These are phyloP conservation scores for Oligia fasciuncula DNA, from an alignment of 2,888 invertebrate genomes.

Conservation along the genomic window DNA sequence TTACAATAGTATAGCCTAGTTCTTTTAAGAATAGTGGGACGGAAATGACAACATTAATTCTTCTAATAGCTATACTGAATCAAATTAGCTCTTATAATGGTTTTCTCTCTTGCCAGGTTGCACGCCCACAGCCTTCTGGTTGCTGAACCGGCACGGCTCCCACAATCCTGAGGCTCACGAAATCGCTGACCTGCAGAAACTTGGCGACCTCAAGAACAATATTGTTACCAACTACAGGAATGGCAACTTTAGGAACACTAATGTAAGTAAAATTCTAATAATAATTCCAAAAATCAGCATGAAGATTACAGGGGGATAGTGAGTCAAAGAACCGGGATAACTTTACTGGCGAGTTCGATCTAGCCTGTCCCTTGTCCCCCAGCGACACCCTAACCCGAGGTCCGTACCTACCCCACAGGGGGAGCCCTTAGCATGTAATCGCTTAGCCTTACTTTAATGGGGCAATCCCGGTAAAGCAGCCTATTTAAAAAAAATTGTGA, in stretches of 20 bases:
- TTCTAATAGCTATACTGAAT: background rate
- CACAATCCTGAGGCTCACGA: conserved; percentile 90
- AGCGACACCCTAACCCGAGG: no score
- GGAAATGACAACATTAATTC: conserved; percentile 5
- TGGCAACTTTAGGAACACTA: conserved; percentile 81
- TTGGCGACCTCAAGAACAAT: conserved; percentile 90
- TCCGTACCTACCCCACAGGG: no score
- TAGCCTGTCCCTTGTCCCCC: no score
- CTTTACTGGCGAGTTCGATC: no score
- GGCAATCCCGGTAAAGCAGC: no score
- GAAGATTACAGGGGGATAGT: background rate
- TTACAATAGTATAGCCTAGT: background rate
- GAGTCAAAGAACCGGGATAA: background rate
- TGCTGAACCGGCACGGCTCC: conserved; percentile 92
- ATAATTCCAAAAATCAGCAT: background rate
- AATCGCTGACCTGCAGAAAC: conserved; percentile 88
- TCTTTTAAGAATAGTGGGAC: background rate
- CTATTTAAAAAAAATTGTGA: background rate
- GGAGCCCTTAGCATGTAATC: no score
- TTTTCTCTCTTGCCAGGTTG: conserved; percentile 89
- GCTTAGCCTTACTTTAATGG: no score
- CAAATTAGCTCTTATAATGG: background rate
- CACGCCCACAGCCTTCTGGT: conserved; percentile 93
- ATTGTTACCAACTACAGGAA: conserved; percentile 92
- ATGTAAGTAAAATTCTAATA: conserved; percentile 77